Conservation (phyloP, 2,113 vertebrate genomes). For the Ptyas mucosa region DNA sequence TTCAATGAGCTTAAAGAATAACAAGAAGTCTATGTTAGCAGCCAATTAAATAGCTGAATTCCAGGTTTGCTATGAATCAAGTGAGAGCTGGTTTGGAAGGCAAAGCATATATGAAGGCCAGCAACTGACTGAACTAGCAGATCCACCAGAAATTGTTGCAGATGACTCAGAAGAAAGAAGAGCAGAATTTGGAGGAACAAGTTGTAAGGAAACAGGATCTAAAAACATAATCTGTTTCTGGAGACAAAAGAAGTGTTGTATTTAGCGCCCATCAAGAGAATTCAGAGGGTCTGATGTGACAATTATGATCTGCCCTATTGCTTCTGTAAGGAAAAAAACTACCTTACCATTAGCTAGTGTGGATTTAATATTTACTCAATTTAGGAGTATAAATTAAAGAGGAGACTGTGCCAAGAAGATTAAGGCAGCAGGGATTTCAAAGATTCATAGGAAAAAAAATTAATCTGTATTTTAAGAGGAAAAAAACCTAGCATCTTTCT, state of each 20-base stretch:
- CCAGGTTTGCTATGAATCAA: not conserved
- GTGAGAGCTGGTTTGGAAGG: not conserved
- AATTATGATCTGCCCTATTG: not conserved
- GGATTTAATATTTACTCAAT: not conserved
- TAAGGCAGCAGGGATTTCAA: not conserved
- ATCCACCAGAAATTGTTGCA: not conserved
- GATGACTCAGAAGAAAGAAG: not conserved
- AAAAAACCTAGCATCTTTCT: not conserved
- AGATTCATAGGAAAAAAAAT: not conserved
- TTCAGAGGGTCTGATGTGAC: not conserved
- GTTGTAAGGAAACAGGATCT: not conserved
- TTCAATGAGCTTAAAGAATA: not conserved
- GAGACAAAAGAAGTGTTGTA: not conserved
- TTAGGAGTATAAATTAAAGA: not conserved
- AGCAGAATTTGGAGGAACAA: not conserved
- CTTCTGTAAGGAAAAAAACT: not conserved
- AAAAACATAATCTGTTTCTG: not conserved
- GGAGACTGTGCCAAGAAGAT: not conserved
- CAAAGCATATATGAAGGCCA: not conserved
- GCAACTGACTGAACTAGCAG: not conserved
- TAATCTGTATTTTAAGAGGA: not conserved
- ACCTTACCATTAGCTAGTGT: not conserved
- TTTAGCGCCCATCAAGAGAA: not conserved
- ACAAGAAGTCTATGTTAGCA: not conserved
- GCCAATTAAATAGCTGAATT: not conserved